A percentile compares a stretch with the other conserved stretches of the same genome.
Conservation (phyloP, 1,140 invertebrate genomes). For the Scaptomyza pallida region DNA sequence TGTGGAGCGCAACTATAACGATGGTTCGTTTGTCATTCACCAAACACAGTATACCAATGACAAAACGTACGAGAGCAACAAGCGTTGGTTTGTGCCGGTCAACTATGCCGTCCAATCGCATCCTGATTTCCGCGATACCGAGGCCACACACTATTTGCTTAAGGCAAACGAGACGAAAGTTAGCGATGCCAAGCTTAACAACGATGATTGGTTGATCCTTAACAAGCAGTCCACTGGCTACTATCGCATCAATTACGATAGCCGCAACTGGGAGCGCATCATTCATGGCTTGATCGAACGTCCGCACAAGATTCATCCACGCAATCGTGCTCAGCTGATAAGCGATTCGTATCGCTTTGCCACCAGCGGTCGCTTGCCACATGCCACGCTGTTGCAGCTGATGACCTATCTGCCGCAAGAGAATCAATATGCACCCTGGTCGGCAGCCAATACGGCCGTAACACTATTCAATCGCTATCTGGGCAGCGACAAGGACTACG, state of each 20-base stretch:
- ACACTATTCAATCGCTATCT: conserved; percentile 76
- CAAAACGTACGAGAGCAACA: conserved; percentile 32
- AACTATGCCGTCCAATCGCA: conserved; percentile 78
- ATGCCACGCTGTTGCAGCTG: conserved; percentile 84
- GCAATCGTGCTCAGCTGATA: conserved; percentile 91
- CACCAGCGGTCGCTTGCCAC: conserved; percentile 85
- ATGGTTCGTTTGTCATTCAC: conserved; percentile 71
- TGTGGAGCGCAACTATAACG: conserved; percentile 84
- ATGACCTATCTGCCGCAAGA: conserved; percentile 86
- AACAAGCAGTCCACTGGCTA: conserved; percentile 87
- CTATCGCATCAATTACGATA: conserved; percentile 87
- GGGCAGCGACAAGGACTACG: conserved; percentile 54
- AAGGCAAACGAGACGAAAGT: conserved; percentile 32
- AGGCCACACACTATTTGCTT: conserved; percentile 64
- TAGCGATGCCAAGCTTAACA: background rate
- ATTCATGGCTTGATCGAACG: conserved; percentile 83
- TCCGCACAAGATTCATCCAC: conserved; percentile 86
- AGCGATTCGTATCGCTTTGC: conserved; percentile 90
- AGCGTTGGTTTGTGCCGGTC: conserved; percentile 52
- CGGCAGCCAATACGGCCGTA: conserved; percentile 83
- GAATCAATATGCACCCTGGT: conserved; percentile 87
- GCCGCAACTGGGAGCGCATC: conserved; percentile 86
- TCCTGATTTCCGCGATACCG: conserved; percentile 84
- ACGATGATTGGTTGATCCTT: conserved; percentile 86
- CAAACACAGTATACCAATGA: conserved; percentile 84